Evolutionary conservation across 2,888 invertebrate species (phyloP).

Genomic region (Chironomus tentans): DNA sequence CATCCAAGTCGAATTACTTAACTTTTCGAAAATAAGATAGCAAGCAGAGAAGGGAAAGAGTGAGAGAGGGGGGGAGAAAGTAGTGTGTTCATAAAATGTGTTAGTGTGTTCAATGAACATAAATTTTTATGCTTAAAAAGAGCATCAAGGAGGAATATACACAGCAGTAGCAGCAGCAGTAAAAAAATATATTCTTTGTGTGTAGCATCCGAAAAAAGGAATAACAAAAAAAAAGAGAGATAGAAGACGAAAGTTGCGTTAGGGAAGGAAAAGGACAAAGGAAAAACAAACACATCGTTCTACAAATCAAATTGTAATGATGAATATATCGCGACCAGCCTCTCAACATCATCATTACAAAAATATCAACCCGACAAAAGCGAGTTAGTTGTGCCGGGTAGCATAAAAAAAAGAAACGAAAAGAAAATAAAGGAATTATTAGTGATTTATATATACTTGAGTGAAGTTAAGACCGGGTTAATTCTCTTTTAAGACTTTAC

Average conservation of each 20-base stretch:
- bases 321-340: slow-evolving; percentile 20
- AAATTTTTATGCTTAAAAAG: too few relatives aligned
- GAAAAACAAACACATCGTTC: slow-evolving; percentile 12
- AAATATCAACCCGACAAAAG: slow-evolving; percentile 24
- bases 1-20: not conserved
- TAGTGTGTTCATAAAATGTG: too few relatives aligned
- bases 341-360: slow-evolving; percentile 20
- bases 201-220: too few relatives aligned
- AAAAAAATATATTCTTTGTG: too few relatives aligned
- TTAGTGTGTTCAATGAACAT: too few relatives aligned
- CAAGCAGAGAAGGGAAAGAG: not conserved
- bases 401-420: not conserved
- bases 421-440: slow-evolving; percentile 11
- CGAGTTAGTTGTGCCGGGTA: slow-evolving; percentile 14
- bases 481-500: slow-evolving; percentile 26
- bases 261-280: not conserved
- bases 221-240: slow-evolving; percentile 11
- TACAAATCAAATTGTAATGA: slow-evolving; percentile 7
- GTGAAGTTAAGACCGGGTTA: slow-evolving; percentile 27
- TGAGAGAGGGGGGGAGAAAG: not conserved
- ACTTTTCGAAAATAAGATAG: not conserved
- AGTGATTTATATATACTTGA: slow-evolving; percentile 24
- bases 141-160: too few relatives aligned
- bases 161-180: too few relatives aligned
- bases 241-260: slow-evolving; percentile 4